Evolutionary conservation across 2,888 invertebrate genomes (phyloP), one percentile per base, ranked within the genome.

Genomic region (Eretmocerus hayati): DNA sequence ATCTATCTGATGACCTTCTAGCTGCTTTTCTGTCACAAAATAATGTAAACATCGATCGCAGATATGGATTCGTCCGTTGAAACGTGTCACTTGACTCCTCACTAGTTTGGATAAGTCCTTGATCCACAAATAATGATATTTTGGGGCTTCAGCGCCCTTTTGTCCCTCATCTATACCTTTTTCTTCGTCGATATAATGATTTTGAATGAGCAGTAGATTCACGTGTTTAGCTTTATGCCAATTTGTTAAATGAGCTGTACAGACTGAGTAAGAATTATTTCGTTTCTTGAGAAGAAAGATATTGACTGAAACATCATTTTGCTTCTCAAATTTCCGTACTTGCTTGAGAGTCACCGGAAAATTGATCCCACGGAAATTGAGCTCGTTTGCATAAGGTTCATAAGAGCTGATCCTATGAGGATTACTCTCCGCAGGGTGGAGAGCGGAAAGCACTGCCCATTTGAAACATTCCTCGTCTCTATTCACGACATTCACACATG

Each of bases 31-130:
- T 0, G n/a, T 35, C 4, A 5, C 3, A 30, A 46, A 46, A 19
- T 22, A 40, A 18, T 46, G 32, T 8, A 46, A 23, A 23, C 46
- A 46, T 18, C 46, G 16, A 19, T 46, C 46, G 15, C 21, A 20
- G 13, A 31, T 46, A 13, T 21, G 16, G 6, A 19, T 9, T 3
- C 18, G 4, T 9, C 5, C 4, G 2, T 35, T 35, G 2, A 18
- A 3, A 4, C 16, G 15, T 15, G 16, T 35, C 18, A 15, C 15
- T 35, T 35, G 35, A 1, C n/a, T 15, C 5, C 8, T 35, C 5
- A 41, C 20, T 9, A 36, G 21, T 4, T 20, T 13, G 2, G 40
- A 39, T 23, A 40, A 68, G 64, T 60, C 62, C 62, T 60, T 64
- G 59, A 60, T 58, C 53, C 48, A 45, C 48, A 46, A 35, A 15